phyloP scores from a whole-genome alignment of 2,888 invertebrate genomes.

The Mamestra brassicae region DNA sequence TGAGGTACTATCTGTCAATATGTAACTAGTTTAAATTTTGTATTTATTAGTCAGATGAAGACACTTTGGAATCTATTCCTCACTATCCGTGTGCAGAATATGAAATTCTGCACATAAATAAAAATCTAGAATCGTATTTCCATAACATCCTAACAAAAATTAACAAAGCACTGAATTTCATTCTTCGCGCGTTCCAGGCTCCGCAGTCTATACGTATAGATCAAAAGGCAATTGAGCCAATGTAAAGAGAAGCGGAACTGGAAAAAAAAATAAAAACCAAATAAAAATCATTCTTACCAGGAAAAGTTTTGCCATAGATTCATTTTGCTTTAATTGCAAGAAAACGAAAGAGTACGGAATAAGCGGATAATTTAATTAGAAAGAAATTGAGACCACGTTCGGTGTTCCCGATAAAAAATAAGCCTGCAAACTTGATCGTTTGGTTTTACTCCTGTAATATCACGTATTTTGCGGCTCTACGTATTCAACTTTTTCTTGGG shows the following conservation, averaged over 20 bases:
- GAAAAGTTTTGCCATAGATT: conserved; percentile 55
- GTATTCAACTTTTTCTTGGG: conserved; percentile 61
- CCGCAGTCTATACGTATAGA: conserved; percentile 13
- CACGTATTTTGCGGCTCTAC: conserved; percentile 50
- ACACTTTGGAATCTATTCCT: neutral
- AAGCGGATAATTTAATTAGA: conserved; percentile 68
- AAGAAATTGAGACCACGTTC: conserved; percentile 57
- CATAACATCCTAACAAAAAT: neutral
- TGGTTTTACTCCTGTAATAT: conserved; percentile 54
- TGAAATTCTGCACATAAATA: neutral
- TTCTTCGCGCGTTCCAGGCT: conserved; percentile 14
- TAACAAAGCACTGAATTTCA: conserved; percentile 10
- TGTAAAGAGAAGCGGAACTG: conserved; percentile 19
- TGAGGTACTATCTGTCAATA: neutral
- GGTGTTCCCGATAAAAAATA: conserved; percentile 55
- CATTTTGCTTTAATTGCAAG: conserved; percentile 62
- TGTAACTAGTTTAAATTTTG: neutral
- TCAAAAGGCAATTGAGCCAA: conserved; percentile 42
- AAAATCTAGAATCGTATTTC: neutral
- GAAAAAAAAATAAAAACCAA: conserved; percentile 36
- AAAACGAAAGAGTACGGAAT: conserved; percentile 61
- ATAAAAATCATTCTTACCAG: conserved; percentile 44
- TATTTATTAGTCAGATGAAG: neutral
- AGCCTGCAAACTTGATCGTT: conserved; percentile 52
- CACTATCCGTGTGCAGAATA: neutral